Conservation (phyloP, 2,888 invertebrate genomes). For the Chesias legatella region DNA sequence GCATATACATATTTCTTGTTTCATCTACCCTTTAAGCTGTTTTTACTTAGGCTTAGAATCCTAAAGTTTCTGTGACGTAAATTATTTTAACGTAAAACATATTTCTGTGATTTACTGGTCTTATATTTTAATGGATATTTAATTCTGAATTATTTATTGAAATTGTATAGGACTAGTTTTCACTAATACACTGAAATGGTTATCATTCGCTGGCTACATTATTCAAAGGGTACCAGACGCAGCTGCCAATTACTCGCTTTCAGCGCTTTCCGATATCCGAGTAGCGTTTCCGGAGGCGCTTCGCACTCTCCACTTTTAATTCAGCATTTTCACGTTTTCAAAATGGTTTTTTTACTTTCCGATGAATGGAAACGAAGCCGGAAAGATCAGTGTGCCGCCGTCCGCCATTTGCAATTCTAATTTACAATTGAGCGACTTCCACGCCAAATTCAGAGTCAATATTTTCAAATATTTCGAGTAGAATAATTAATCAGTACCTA, state of each 20-base stretch:
- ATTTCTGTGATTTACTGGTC: too few relatives aligned
- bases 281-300: constrained; percentile 41
- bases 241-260: constrained; percentile 30
- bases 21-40: too few relatives aligned
- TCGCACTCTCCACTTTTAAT: constrained; percentile 46
- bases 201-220: too few relatives aligned
- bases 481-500: constrained; percentile 4
- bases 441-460: constrained; percentile 7
- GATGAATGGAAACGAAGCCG: constrained; percentile 48
- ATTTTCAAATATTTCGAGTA: constrained; percentile 19
- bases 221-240: neutral
- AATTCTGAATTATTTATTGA: too few relatives aligned
- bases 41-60: too few relatives aligned
- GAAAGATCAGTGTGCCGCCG: constrained; percentile 59
- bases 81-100: too few relatives aligned
- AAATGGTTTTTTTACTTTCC: constrained; percentile 41
- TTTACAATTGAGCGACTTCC: constrained; percentile 16
- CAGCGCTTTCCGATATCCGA: constrained; percentile 43
- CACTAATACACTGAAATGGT: too few relatives aligned
- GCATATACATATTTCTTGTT: too few relatives aligned
- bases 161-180: too few relatives aligned
- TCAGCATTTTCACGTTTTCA: constrained; percentile 34
- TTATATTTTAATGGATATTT: too few relatives aligned
- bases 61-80: too few relatives aligned
- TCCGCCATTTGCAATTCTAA: constrained; percentile 35